Evolutionary conservation across 2,888 invertebrate genomes (phyloP).

Genomic region (Panzeria rudis): DNA sequence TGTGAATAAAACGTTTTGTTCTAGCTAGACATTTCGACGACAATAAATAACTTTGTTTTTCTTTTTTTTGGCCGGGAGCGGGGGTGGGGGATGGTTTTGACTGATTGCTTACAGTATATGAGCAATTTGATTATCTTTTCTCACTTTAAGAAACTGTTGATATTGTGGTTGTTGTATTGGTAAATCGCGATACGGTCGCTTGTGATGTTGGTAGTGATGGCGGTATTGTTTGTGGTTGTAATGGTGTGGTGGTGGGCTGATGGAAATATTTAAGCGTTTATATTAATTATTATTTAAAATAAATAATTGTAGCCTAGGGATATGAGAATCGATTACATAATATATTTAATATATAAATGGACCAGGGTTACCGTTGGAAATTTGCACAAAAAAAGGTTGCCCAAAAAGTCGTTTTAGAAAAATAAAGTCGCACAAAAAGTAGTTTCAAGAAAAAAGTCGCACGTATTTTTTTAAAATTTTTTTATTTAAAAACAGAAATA

Average conservation of each 20-base stretch:
- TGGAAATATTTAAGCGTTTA: conserved; percentile 36
- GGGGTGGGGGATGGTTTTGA: not conserved
- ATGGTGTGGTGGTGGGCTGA: conserved; percentile 47
- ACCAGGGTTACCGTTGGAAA: too few species aligned
- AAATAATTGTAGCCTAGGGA: conserved; percentile 46
- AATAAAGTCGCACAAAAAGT: too few species aligned
- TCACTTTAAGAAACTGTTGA: conserved; percentile 36
- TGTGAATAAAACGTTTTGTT: conserved; percentile 42
- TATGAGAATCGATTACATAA: conserved; percentile 35
- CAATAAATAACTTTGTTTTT: conserved; percentile 34
- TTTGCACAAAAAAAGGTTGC: too few species aligned
- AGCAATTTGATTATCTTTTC: conserved; percentile 43
- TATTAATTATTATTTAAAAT: conserved; percentile 26
- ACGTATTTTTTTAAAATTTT: too few species aligned
- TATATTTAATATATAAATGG: not conserved
- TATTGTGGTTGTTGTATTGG: conserved; percentile 10
- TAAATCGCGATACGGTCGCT: not conserved
- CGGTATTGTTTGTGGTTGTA: conserved; percentile 11
- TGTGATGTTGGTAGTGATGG: not conserved
- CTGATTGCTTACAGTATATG: conserved; percentile 26
- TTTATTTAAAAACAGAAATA: too few species aligned
- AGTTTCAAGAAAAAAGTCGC: too few species aligned
- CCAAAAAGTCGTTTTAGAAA: too few species aligned
- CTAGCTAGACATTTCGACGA: conserved; percentile 68
- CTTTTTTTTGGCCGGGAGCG: not conserved